A percentile compares a stretch with the other conserved stretches of the same genome.
Conservation (phyloP, 2,113 vertebrate species). For the Merops nubicus region DNA sequence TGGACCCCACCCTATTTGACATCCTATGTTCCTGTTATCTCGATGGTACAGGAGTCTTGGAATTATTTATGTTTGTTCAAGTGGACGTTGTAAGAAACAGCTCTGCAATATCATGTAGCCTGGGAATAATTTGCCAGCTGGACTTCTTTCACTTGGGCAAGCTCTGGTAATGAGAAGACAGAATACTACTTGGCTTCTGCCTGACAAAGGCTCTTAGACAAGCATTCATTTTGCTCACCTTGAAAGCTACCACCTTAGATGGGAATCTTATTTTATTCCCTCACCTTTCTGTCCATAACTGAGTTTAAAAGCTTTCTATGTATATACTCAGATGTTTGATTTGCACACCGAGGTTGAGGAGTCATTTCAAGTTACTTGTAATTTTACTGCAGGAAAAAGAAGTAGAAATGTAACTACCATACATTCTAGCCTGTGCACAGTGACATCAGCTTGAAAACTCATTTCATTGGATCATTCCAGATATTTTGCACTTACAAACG, state of each 20-base stretch:
- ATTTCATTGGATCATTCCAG: constrained; percentile 50
- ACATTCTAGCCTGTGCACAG: constrained; percentile 27
- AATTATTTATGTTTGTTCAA: not conserved
- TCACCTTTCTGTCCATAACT: not conserved
- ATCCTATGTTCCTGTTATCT: not conserved
- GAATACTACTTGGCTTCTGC: not conserved
- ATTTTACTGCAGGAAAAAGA: constrained; percentile 33
- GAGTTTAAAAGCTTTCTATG: constrained; percentile 22
- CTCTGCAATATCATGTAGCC: not conserved
- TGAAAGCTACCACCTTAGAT: constrained; percentile 49
- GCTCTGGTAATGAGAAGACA: not conserved
- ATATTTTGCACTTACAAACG: constrained; percentile 32
- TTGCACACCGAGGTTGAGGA: not conserved
- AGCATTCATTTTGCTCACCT: constrained; percentile 60
- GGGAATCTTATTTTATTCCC: constrained; percentile 1
- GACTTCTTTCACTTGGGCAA: not conserved
- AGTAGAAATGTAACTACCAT: constrained; percentile 32
- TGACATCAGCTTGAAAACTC: constrained; percentile 72
- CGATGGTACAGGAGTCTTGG: not conserved
- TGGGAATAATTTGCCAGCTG: not conserved
- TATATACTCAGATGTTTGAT: constrained; percentile 28
- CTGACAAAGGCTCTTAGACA: constrained; percentile 55
- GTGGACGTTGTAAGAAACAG: not conserved
- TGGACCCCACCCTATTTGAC: constrained; percentile 54
- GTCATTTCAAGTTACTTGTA: constrained; percentile 42